Evolutionary conservation across 2,888 invertebrate species (phyloP), one percentile per base, ranked within the genome.

Genomic region (Eudemis profundana): DNA sequence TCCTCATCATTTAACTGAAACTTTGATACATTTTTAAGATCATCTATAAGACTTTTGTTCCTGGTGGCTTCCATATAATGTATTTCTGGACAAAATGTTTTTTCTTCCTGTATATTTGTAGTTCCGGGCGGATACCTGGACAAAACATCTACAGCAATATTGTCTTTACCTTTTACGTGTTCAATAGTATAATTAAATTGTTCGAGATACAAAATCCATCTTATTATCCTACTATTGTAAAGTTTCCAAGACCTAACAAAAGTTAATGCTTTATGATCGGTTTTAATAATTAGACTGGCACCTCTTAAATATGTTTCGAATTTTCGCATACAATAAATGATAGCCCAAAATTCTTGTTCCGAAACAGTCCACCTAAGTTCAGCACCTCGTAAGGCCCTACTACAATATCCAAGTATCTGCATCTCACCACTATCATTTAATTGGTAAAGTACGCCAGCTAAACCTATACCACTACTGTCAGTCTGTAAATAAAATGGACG

Each of bases 241-340:
- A 76, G 65, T 5, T 70, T 60, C 33, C 79, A 78, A 0, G 62
- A 68, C n/a, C 67, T 68, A 4, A 81, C 40, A 57, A 76, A 80
- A 0, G 68, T 70, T 0, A 78, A 57, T 0, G 71, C 68, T 15
- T 72, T 68, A 65, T 78, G 76, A 57, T 79, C 81, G 0, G 74
- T 77, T 15, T 71, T 57, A 1, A 79, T 67, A 0, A 70, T 61
- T 12, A 81, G 68, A 5, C 46, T 36, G 0, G 21, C n/a, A 0
- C 42, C 74, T 38, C 38, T 68, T 40, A 21, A 68, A 53, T 77
- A 77, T 3, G 69, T 68, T 17, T 75, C 72, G 66, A 76, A 76
- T 57, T 76, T 75, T 5, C 49, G 64, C 0, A 78, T 44, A 2
- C 72, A 63, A 46, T 67, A 74, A 0, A 78, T 68, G 2, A 78